Conservation (phyloP, 2,797 vertebrate species). For the Myiothlypis coronata region DNA sequence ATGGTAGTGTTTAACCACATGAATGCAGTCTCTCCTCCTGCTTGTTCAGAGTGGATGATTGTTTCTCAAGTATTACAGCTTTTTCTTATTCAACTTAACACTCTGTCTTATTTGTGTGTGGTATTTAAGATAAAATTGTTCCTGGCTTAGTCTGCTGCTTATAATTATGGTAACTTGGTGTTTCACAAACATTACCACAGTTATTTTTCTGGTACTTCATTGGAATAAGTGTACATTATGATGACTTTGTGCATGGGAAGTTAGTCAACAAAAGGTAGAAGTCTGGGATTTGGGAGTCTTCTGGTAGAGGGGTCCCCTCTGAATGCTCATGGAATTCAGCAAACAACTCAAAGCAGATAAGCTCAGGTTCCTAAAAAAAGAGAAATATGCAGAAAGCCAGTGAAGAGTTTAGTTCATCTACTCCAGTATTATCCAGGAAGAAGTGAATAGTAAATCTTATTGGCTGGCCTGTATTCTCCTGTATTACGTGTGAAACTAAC, state of each 20-base stretch:
- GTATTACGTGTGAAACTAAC: not conserved
- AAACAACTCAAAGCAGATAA: not conserved
- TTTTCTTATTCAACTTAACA: not conserved
- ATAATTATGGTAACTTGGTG: not conserved
- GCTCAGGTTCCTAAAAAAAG: not conserved
- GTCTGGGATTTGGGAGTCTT: not conserved
- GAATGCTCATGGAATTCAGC: not conserved
- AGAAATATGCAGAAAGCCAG: not conserved
- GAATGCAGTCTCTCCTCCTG: not conserved
- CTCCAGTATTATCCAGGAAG: not conserved
- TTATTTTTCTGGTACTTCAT: not conserved
- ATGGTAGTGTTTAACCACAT: conserved; percentile 1
- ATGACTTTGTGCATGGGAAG: not conserved
- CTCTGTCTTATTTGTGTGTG: not conserved
- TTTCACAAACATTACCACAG: not conserved
- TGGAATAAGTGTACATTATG: not conserved
- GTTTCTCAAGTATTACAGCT: not conserved
- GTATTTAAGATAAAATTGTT: not conserved
- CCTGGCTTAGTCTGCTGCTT: not conserved
- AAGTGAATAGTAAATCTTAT: not conserved
- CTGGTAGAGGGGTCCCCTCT: not conserved
- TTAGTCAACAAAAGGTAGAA: not conserved
- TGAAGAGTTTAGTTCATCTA: not conserved
- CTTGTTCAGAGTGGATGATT: not conserved
- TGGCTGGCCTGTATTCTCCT: not conserved